Evolutionary conservation across 2,113 vertebrate genomes (phyloP), one percentile per base, ranked within the genome.

Genomic region (Psilopsiagon aymara): DNA sequence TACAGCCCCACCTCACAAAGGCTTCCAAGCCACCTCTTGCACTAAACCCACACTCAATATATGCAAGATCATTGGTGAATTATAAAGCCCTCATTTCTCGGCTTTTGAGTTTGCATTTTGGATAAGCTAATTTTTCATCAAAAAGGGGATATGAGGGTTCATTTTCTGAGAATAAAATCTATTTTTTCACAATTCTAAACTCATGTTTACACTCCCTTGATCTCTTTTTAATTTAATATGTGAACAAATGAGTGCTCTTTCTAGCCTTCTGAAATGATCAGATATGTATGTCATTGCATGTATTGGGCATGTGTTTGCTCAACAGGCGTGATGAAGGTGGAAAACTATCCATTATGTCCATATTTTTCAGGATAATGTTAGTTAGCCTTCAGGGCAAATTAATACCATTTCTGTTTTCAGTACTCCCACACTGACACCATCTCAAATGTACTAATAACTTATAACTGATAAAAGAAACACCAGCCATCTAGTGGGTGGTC

Each of bases 261-360:
- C 73, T 47, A 55, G 41, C 27, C 73, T 78, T 91, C 69, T 51
- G 20, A 71, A 78, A 55, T 14, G 3, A 31, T 41, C 13, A 37
- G 1, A 0, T 33, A 49, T 52, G n/a, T 44, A 33, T 78, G 13
- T 53, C 62, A 64, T 35, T 64, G 10, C 31, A 20, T 28, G 2
- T 52, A 57, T 49, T 47, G 33, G 31, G 39, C 28, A 29, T 63
- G 37, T 84, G 24, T 64, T 87, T 74, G 68, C 64, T 89, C 66
- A 89, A 63, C 1, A 6, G 41, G 19, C 44, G 31, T 83, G 49
- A 24, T 70, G 33, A 71, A 57, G 13, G 27, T 41, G 23, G 31
- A 80, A 70, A 84, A 49, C 15, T 68, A 57, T 66, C 35, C 11
- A 77, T 75, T 89, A 71, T 46, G 14, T 59, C 46, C 7, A 10